Evolutionary conservation across 2,113 vertebrate genomes (phyloP), one percentile per base, ranked within the genome.

Genomic region (Boleophthalmus pectinirostris): DNA sequence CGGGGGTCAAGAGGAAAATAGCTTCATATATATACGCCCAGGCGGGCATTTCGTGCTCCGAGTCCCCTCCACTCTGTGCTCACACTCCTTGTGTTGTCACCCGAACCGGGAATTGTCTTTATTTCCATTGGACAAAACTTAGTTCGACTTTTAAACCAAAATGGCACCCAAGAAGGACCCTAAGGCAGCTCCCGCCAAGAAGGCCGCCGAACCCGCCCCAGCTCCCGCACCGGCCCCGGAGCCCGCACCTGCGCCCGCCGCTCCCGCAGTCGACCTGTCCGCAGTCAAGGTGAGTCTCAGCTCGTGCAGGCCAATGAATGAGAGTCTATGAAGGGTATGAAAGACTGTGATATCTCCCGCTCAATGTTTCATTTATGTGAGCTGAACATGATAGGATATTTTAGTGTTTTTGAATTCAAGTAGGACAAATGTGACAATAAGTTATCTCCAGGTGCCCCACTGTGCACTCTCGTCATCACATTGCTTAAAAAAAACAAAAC

Each of bases 151-250:
- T 74, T 70, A 70, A 78, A 56, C 65, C 76, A 73, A 85, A 84
- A 94, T 94, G 93, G 93, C 93, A 93, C 93, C 93, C 47, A 94
- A 94, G 90, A 94, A 94, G 89, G 93, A 94, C 85, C 78, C 81
- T 75, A 94, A 92, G 88, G 87, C 56, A 6, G 83, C 91, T n/a
- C n/a, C n/a, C 51, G 89, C 78, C 82, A 91, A 93, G 90, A 93
- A 93, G 86, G 86, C 92, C 33, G 93, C 29, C 29, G 29, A 2
- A 60, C 92, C 92, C 8, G 84, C 83, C 56, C 69, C 91, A 0
- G 89, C 88, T 63, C 78, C 89, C 0, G 88, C 82, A 18, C 79
- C 92, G 0, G 91, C 84, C 1, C 73, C 91, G 0, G 92, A 69
- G 14, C 85, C 93, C 1, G 90, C 66, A 1, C 74, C 88, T 10